A percentile compares a stretch with the other conserved stretches of the same genome.
phyloP scores from a whole-genome alignment of 2,113 vertebrate genomes.

The Nycticebus coucang region DNA sequence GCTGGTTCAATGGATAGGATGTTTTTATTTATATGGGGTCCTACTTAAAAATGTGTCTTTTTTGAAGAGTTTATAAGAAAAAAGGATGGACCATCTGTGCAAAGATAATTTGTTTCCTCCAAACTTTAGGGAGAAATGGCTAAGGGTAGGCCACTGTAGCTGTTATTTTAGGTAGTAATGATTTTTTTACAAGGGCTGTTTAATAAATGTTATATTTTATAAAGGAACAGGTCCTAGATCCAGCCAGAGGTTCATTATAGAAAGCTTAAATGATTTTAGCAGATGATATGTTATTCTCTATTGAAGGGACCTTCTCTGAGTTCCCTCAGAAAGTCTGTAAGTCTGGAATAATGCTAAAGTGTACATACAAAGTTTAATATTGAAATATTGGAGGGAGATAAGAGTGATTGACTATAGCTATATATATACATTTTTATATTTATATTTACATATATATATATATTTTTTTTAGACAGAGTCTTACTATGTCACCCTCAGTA shows the following conservation, averaged over 20 bases:
- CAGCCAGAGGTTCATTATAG: neutral
- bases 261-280: neutral
- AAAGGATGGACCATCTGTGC: neutral
- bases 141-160: neutral
- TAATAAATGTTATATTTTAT: constrained; percentile 6
- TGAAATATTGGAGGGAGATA: neutral
- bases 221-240: neutral
- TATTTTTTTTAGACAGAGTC: too few relatives aligned
- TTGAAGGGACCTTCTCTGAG: constrained; percentile 4
- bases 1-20: neutral
- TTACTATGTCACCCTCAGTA: too few relatives aligned
- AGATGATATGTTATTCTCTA: neutral
- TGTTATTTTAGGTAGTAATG: constrained; percentile 18
- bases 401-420: neutral
- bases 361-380: constrained; percentile 22
- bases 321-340: constrained; percentile 8
- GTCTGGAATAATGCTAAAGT: neutral
- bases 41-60: constrained; percentile 22
- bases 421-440: too few relatives aligned
- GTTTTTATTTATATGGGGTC: constrained; percentile 41
- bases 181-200: neutral
- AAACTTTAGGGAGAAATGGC: constrained; percentile 11
- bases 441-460: too few relatives aligned
- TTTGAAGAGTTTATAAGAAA: constrained; percentile 6
- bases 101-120: neutral